Evolutionary conservation across 2,797 vertebrate genomes (phyloP).

Genomic region (Trichosurus vulpecula): DNA sequence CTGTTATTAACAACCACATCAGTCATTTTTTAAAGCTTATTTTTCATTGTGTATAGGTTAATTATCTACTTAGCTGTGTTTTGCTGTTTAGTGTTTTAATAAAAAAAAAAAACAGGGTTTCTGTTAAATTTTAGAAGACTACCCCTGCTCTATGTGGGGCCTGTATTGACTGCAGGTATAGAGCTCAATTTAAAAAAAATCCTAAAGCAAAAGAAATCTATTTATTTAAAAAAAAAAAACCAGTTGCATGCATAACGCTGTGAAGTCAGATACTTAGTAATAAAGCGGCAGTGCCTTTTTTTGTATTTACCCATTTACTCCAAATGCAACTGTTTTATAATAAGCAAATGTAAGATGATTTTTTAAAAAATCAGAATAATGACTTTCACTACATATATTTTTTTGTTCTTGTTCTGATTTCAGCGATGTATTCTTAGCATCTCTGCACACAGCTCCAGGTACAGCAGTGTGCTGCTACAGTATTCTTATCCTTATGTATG

Average conservation of each 20-base stretch:
- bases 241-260: conserved; percentile 91
- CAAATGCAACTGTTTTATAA: conserved; percentile 81
- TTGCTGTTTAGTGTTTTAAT: conserved; percentile 79
- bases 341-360: conserved; percentile 67
- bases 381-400: conserved; percentile 71
- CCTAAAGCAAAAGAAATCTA: conserved; percentile 84
- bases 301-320: conserved; percentile 80
- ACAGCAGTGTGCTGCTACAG: conserved; percentile 53
- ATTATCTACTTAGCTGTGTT: conserved; percentile 80
- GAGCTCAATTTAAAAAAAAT: conserved; percentile 85
- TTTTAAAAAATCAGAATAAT: conserved; percentile 67
- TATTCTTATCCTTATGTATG: conserved; percentile 67
- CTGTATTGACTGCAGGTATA: conserved; percentile 95
- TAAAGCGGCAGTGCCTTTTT: conserved; percentile 97
- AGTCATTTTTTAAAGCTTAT: conserved; percentile 81
- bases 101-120: conserved; percentile 70
- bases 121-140: conserved; percentile 75
- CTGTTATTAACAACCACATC: conserved; percentile 85
- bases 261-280: conserved; percentile 90
- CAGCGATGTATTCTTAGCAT: conserved; percentile 65
- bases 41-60: conserved; percentile 83
- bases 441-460: conserved; percentile 65
- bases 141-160: conserved; percentile 83
- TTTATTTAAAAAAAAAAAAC: conserved; percentile 89
- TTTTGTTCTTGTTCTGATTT: conserved; percentile 62